A percentile compares a stretch with the other conserved stretches of the same genome.
Evolutionary conservation across 2,113 vertebrate genomes (phyloP).

Genomic region (Thomomys bottae): DNA sequence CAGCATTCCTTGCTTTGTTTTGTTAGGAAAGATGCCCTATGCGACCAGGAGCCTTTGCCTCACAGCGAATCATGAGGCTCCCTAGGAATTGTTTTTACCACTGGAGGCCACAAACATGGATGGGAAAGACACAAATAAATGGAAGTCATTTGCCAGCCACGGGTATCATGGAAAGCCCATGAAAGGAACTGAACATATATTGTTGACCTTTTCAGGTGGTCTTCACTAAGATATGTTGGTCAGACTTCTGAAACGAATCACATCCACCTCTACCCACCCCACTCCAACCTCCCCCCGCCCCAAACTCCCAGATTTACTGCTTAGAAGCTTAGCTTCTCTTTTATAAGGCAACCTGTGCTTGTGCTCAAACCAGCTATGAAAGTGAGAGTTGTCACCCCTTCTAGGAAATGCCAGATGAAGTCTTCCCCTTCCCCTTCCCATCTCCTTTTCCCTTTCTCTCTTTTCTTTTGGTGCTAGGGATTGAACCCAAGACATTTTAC

Average conservation of each 20-base stretch:
- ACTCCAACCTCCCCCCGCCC: neutral
- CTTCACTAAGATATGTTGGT: neutral
- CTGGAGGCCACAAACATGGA: neutral
- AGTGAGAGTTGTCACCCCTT: neutral
- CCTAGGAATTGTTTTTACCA: neutral
- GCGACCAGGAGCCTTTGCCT: neutral
- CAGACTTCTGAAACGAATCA: constrained; percentile 23
- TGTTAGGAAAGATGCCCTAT: neutral
- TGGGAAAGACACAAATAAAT: neutral
- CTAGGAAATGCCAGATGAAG: constrained; percentile 33
- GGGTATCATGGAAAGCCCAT: neutral
- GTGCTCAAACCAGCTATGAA: neutral
- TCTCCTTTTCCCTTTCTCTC: too few relatives aligned
- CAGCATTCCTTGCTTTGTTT: neutral
- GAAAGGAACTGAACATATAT: fast-evolving
- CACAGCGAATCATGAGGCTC: neutral
- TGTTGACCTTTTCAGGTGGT: neutral
- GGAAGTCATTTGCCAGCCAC: neutral
- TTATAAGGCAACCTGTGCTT: neutral
- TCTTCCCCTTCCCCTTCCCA: too few relatives aligned
- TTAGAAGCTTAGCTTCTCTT: neutral
- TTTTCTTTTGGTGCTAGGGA: neutral
- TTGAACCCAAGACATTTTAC: neutral
- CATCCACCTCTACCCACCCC: neutral
- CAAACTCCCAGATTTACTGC: neutral